phyloP scores from a whole-genome alignment of 30 jellyfish, hydroid and myxozoan genomes.

The Phacellophora camtschatica region DNA sequence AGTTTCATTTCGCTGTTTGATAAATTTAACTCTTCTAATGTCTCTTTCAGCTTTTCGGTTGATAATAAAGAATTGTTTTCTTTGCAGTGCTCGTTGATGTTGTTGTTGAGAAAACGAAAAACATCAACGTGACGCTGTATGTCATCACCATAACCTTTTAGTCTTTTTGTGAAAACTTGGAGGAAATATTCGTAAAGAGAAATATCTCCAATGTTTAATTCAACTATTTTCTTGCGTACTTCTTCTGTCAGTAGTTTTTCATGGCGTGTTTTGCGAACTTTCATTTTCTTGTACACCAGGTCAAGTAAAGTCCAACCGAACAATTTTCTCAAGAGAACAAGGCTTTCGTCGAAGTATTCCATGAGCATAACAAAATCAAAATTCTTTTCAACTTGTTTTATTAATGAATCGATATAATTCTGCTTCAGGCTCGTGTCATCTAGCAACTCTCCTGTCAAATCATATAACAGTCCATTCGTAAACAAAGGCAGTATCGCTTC shows the following conservation, averaged over 20 bases:
- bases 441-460: constrained; percentile 33
- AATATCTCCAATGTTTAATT: constrained; percentile 51
- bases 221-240: constrained; percentile 22
- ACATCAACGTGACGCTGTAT: constrained; percentile 55
- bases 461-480: constrained; percentile 62
- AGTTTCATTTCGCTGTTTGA: background rate
- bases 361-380: constrained; percentile 70
- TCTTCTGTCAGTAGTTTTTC: constrained; percentile 27
- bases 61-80: background rate
- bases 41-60: background rate
- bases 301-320: constrained; percentile 73
- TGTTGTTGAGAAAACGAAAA: constrained; percentile 34
- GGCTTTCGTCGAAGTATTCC: constrained; percentile 78
- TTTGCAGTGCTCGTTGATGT: constrained; percentile 16
- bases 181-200: constrained; percentile 54
- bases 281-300: constrained; percentile 52
- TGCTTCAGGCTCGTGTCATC: background rate
- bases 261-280: constrained; percentile 38
- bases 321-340: constrained; percentile 38
- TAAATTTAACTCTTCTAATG: constrained; percentile 5
- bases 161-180: constrained; percentile 5
- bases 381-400: constrained; percentile 45
- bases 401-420: constrained; percentile 5
- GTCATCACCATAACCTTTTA: constrained; percentile 19
- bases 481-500: background rate